A percentile compares a stretch with the other conserved stretches of the same genome.
These are phyloP conservation scores for Dipodomys ordii DNA, from an alignment of 2,113 vertebrate species.

Conservation along the genomic window DNA sequence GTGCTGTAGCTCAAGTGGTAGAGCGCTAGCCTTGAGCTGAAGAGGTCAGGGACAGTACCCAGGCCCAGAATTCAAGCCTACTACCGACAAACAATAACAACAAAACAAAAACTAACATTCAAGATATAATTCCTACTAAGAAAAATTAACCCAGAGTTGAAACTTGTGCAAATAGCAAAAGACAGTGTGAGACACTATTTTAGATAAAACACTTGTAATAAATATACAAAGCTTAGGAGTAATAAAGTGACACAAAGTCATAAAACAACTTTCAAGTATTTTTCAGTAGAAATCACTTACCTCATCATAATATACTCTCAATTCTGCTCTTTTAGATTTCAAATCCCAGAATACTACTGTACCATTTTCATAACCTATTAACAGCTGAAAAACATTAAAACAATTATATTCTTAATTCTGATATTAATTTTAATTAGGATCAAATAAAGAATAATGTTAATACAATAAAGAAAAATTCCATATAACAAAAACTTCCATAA, in stretches of 20 bases:
- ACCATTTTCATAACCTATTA: slow-evolving; percentile 98
- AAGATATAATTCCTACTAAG: slow-evolving; percentile 38
- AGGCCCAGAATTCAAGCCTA: too few species aligned
- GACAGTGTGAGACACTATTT: background rate
- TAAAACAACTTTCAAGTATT: slow-evolving; percentile 24
- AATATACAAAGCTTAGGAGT: slow-evolving; percentile 28
- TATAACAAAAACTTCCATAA: background rate
- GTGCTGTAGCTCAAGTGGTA: too few species aligned
- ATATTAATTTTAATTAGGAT: slow-evolving; percentile 50
- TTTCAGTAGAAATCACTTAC: slow-evolving; percentile 86
- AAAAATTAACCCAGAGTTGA: slow-evolving; percentile 19
- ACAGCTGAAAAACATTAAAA: slow-evolving; percentile 88
- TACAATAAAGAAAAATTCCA: background rate
- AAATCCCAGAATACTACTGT: slow-evolving; percentile 98
- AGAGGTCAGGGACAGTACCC: too few species aligned
- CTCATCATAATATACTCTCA: slow-evolving; percentile 99
- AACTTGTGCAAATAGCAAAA: slow-evolving; percentile 14
- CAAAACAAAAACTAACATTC: background rate
- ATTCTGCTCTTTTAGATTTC: slow-evolving; percentile 94
- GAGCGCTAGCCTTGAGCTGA: too few species aligned
- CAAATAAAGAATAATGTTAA: slow-evolving; percentile 55
- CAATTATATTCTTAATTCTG: slow-evolving; percentile 61
- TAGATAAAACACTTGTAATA: slow-evolving; percentile 7
- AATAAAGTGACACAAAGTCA: slow-evolving; percentile 5
- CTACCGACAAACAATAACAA: too few species aligned